Base-by-base conservation (phyloP, 1,140 invertebrate genomes). In the Hesperophylax magnus region DNA sequence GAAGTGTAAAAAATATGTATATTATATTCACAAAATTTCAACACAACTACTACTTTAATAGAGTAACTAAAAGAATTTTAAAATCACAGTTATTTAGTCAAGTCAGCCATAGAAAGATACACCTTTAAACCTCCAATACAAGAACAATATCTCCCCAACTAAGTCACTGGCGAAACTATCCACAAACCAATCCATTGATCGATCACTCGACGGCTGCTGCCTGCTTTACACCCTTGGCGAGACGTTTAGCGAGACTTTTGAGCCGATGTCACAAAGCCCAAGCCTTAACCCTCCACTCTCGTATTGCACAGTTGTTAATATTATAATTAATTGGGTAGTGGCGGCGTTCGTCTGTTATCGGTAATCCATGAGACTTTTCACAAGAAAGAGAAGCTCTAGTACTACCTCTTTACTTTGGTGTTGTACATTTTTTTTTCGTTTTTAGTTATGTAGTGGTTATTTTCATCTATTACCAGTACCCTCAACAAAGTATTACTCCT, bases 11-110 rank as follows among this genome's bases (percentile, higher is more conserved):
- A 53, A 74, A 74, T 9, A 76, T 24, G 53, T 34, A 76, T 24
- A 76, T 76, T 76, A 20, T 56, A 24, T 76, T 56, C 17, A 76
- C 53, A 76, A 76, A 74, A 54, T 54, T 20, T 74, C 27, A 18
- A 67, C 39, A 47, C 39, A 47, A 47, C 39, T 47, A 47, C 39
- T 47, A 47, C 9, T 47, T 47, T 22, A 67, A 67, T 34, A 67
- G 17, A 27, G 22, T 67, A 22, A 56, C 69, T 58, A 20, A 74
- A 72, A 60, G 34, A 80, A 61, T 75, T 74, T 53, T 27, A 74
- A 80, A 80, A 80, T 80, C 79, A 80, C 79, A 80, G 79, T 56
- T 75, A 75, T 18, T 54, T 75, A 56, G 22, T 75, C 52, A 75
- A 17, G 27, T 58, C 47, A 58, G 17, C n/a, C 18, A 8, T 52